Percentiles rank a stretch among this genome's conserved stretches.
These are phyloP conservation scores for Pelusios castaneus DNA, from an alignment of 2,113 vertebrate species.

Conservation along the genomic window DNA sequence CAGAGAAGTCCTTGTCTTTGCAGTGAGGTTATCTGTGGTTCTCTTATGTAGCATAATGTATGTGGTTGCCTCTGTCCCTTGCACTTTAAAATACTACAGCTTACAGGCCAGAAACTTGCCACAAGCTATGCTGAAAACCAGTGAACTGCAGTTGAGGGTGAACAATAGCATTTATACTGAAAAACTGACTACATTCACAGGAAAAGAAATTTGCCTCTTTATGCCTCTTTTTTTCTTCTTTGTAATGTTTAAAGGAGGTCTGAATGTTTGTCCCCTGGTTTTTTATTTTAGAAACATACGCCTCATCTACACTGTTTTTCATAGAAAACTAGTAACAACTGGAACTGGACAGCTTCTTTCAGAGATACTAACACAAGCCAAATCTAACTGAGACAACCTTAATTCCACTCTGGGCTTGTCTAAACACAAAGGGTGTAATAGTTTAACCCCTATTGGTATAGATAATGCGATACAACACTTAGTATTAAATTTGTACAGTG, in stretches of 20 bases:
- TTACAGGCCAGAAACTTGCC: not conserved
- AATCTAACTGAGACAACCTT: not conserved
- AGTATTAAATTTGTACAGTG: not conserved
- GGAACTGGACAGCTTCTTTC: conserved; percentile 10
- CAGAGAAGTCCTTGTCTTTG: not conserved
- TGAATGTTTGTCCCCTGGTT: not conserved
- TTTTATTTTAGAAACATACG: not conserved
- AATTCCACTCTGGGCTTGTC: not conserved
- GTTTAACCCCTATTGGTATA: not conserved
- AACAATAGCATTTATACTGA: not conserved
- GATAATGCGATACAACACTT: not conserved
- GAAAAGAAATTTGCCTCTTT: not conserved
- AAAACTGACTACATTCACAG: not conserved
- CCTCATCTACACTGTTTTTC: not conserved
- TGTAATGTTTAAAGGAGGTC: not conserved
- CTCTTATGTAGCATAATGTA: fast-evolving
- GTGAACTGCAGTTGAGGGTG: conserved; percentile 2
- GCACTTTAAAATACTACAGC: not conserved
- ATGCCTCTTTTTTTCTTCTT: not conserved
- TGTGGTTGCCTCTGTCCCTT: not conserved
- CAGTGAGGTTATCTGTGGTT: not conserved
- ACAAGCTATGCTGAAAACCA: not conserved
- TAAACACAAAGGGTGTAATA: not conserved
- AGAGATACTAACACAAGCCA: not conserved
- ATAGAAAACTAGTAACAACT: conserved; percentile 22